These are phyloP conservation scores for Nemotelus pantherinus DNA, from an alignment of 2,888 invertebrate species.

Conservation along the genomic window DNA sequence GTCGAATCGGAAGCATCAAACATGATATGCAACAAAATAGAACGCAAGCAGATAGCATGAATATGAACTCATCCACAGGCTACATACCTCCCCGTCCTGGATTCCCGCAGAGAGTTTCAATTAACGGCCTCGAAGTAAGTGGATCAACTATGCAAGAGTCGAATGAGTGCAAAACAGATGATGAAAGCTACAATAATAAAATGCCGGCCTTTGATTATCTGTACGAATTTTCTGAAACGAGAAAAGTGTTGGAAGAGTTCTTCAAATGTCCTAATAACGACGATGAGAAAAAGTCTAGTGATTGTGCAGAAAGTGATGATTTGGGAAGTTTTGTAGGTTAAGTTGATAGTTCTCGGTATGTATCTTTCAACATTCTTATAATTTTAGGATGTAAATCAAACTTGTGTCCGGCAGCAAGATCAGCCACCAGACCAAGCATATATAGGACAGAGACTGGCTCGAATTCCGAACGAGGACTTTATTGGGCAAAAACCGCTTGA, in stretches of 20 bases:
- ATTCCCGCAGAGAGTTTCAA: constrained; percentile 76
- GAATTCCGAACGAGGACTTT: constrained; percentile 63
- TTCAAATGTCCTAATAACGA: constrained; percentile 80
- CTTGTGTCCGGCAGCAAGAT: constrained; percentile 56
- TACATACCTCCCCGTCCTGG: constrained; percentile 83
- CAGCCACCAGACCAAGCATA: constrained; percentile 62
- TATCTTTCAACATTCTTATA: not conserved
- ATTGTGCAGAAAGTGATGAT: constrained; percentile 62
- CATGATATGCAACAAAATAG: constrained; percentile 43
- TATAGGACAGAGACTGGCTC: constrained; percentile 64
- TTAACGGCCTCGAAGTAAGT: constrained; percentile 45
- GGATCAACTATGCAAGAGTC: not conserved
- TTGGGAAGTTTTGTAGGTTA: constrained; percentile 60
- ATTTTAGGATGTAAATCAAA: constrained; percentile 57
- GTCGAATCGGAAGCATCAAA: constrained; percentile 77
- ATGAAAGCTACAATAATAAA: constrained; percentile 53
- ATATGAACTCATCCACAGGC: constrained; percentile 67
- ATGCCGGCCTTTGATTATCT: constrained; percentile 84
- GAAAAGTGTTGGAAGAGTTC: constrained; percentile 91
- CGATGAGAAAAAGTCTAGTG: constrained; percentile 64
- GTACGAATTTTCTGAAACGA: constrained; percentile 91
- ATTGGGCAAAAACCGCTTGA: constrained; percentile 61
- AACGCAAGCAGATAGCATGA: constrained; percentile 16
- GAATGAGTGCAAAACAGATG: constrained; percentile 55
- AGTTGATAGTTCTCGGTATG: not conserved